Base-by-base conservation (phyloP, 2,113 vertebrate genomes). In the Artemisiospiza belli region DNA sequence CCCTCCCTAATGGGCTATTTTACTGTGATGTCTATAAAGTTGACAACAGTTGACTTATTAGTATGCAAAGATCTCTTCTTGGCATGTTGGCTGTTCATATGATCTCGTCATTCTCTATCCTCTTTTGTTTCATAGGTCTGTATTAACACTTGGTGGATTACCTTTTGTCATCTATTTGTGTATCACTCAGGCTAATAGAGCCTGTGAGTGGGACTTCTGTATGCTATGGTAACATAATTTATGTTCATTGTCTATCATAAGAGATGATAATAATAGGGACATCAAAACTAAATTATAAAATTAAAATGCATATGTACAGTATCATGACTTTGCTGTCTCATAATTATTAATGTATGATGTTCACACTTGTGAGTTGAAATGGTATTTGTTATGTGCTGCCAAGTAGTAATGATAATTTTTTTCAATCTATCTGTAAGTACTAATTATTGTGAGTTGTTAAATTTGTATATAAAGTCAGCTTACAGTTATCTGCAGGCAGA, bases 401-500 rank as follows among this genome's bases (percentile, higher is more conserved):
- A 95, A 92, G 87, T 81, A 94, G 22, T 80, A 86, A 43, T 52
- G 31, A 9, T 37, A 2, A 2, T 49, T 92, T 95, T 92, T 83
- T 86, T 52, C 35, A 54, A 12, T 83, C 73, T 90, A 81, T 31
- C 68, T 70, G 35, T 81, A 94, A 92, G 76, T 69, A 83, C 81
- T 87, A 95, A 95, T 95, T 87, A 90, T 77, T 44, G 15, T n/a
- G 80, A 92, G 59, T 39, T 90, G 76, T 74, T 90, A 83, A 83
- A 93, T 86, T 90, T 88, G 61, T 89, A 86, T 57, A 47, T 87
- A 58, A 51, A 92, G 37, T 77, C 90, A 92, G 27, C 12, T 81
- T 88, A 69, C 61, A 90, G 86, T 92, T 89, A 93, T 90, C 35
- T 90, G 64, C 68, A 74, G 94, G 72, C 92, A 96, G 96, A 93